Conservation (phyloP, 2,797 vertebrate genomes). For the Adrianichthys oophorus region DNA sequence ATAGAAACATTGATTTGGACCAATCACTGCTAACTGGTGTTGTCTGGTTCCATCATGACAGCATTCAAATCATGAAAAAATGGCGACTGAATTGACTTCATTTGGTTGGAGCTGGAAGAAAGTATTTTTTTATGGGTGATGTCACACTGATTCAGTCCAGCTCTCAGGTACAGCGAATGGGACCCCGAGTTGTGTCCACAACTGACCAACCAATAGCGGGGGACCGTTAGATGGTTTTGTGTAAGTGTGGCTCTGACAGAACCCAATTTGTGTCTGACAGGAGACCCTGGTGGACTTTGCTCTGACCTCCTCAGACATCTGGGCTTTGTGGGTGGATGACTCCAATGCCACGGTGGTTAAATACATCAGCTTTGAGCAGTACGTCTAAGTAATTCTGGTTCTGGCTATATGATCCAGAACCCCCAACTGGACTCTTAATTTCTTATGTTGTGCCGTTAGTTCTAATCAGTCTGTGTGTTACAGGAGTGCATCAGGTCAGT, state of each 20-base stretch:
- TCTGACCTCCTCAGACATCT: conserved; percentile 88
- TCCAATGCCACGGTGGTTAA: conserved; percentile 87
- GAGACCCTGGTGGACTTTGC: conserved; percentile 91
- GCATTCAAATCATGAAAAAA: too few species aligned
- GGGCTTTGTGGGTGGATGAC: conserved; percentile 92
- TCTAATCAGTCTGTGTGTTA: conserved; percentile 7
- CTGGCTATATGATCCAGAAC: neutral
- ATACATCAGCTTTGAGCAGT: conserved; percentile 96
- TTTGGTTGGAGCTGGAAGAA: too few species aligned
- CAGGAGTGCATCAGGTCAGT: conserved; percentile 88
- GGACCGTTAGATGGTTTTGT: too few species aligned
- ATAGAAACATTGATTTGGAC: too few species aligned
- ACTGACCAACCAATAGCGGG: too few species aligned
- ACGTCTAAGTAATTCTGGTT: conserved; percentile 42
- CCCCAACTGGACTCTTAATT: neutral
- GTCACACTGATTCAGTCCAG: too few species aligned
- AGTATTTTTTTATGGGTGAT: too few species aligned
- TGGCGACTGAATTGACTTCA: too few species aligned
- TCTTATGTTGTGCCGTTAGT: neutral
- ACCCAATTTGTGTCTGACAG: conserved; percentile 57
- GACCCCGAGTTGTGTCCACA: too few species aligned
- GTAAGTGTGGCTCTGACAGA: neutral
- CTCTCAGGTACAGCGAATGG: too few species aligned
- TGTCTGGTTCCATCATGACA: too few species aligned
- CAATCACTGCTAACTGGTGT: too few species aligned